Base-by-base conservation (phyloP, 2,888 invertebrate genomes). In the Anarsia innoxiella region DNA sequence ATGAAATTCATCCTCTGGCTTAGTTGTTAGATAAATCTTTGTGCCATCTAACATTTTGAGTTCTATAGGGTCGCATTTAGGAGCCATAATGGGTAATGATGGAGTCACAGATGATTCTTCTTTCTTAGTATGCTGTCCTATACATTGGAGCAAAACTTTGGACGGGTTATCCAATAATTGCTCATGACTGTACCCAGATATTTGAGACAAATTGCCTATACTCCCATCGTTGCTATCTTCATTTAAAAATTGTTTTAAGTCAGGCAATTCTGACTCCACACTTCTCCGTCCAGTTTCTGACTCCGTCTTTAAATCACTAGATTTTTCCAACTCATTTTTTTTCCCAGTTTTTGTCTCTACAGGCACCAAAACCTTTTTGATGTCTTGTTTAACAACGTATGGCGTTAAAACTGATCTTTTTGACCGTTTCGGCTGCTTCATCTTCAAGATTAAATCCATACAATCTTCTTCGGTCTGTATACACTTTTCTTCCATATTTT, bases 201-300 rank as follows among this genome's bases (percentile, higher is more conserved):
- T 19, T 8, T 5, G 19, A 19, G 75, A 72, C 1, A 65, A 16
- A 6, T 59, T 60, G 5, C 66, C 61, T 0, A 44, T 2, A 38
- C 71, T 74, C 2, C 51, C 51, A 9, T 19, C 19, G 1, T 58
- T 59, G 0, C 78, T 76, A 5, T 66, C 62, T 0, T 79, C 77
- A 9, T 54, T 43, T 1, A 58, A 30, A n/a, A 29, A 10, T n/a
- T n/a, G 30, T 3, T 23, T 13, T 12, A 56, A 31, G 2, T 67
- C 64, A 1, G 46, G 49, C 3, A 25, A 9, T 11, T 32, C 25
- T n/a, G 8, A 19, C 19, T 19, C 19, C 8, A 19, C 19, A 19
- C 19, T 8, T n/a, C n/a, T n/a, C n/a, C n/a, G n/a, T n/a, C 19
- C 19, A 5, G 19, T 3, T 19, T 19, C 19, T 19, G 25, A 9